A percentile compares a stretch with the other conserved stretches of the same genome.
Evolutionary conservation across 2,113 vertebrate genomes (phyloP).

Genomic region (Peromyscus leucopus): DNA sequence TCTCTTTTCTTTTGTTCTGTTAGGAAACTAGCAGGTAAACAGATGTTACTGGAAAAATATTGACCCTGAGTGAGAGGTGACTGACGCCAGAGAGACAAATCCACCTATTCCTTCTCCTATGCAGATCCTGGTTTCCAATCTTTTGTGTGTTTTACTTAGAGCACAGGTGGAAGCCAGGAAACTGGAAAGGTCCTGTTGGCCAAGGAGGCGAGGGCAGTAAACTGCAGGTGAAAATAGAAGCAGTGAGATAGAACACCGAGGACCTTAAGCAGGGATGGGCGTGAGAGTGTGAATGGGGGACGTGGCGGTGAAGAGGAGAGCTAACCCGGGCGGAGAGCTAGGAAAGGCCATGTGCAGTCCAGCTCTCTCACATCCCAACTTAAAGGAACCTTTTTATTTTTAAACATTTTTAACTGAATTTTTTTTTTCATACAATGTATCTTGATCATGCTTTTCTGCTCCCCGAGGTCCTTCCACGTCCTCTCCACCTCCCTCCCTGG

Average conservation of each 20-base stretch:
- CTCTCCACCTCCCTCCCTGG: neutral
- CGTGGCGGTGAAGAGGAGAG: neutral
- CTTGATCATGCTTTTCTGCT: neutral
- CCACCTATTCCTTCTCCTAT: neutral
- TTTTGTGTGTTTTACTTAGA: neutral
- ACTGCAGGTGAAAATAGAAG: neutral
- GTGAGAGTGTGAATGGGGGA: neutral
- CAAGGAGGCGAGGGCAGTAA: neutral
- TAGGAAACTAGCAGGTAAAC: neutral
- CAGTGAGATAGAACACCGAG: neutral
- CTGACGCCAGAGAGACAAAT: neutral
- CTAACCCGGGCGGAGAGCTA: neutral
- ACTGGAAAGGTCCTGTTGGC: neutral
- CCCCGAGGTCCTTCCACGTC: neutral
- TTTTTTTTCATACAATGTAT: neutral
- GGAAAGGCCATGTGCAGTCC: neutral
- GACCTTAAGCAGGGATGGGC: neutral
- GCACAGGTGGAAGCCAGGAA: neutral
- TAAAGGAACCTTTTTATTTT: neutral
- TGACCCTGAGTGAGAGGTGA: neutral
- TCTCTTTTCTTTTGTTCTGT: no score
- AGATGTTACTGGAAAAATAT: neutral
- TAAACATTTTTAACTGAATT: neutral
- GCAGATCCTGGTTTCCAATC: neutral
- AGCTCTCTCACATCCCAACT: neutral